These are phyloP conservation scores for Corythornis leucogaster DNA, from an alignment of 2,797 vertebrate species.

Conservation along the genomic window DNA sequence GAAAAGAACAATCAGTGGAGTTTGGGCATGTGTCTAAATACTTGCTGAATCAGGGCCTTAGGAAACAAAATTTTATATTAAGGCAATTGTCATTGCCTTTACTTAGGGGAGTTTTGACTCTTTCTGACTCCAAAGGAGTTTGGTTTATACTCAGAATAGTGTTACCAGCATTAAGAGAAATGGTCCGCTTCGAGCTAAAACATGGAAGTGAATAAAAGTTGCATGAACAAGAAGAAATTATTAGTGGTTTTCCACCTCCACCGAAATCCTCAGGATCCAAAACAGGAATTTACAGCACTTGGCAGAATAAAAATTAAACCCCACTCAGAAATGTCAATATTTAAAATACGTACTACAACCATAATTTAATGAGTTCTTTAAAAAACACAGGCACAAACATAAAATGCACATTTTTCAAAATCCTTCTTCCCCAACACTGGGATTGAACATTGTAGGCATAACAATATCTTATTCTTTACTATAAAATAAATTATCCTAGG, in stretches of 20 bases:
- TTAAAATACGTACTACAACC: slow-evolving; percentile 39
- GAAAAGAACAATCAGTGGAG: neutral
- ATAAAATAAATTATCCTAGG: neutral
- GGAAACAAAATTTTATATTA: slow-evolving; percentile 15
- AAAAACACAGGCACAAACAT: neutral
- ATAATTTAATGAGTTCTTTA: slow-evolving; percentile 43
- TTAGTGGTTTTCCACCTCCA: slow-evolving; percentile 62
- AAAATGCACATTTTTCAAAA: neutral
- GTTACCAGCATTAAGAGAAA: slow-evolving; percentile 19
- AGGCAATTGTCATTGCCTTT: neutral
- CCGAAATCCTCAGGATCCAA: slow-evolving; percentile 49
- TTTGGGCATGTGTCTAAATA: neutral
- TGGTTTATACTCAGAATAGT: neutral
- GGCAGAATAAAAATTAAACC: slow-evolving; percentile 62
- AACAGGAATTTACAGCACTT: slow-evolving; percentile 53
- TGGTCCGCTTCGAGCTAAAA: slow-evolving; percentile 11
- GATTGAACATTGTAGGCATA: neutral
- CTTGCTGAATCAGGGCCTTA: neutral
- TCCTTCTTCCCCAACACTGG: neutral
- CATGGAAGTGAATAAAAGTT: slow-evolving; percentile 2
- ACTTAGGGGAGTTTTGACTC: neutral
- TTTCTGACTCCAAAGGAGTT: neutral
- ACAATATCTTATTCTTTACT: neutral
- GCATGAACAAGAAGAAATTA: slow-evolving; percentile 45
- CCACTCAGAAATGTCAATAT: slow-evolving; percentile 68